Percentiles rank a stretch among this genome's conserved stretches.
Conservation (phyloP, 2,888 invertebrate species). For the Melipona beecheii region DNA sequence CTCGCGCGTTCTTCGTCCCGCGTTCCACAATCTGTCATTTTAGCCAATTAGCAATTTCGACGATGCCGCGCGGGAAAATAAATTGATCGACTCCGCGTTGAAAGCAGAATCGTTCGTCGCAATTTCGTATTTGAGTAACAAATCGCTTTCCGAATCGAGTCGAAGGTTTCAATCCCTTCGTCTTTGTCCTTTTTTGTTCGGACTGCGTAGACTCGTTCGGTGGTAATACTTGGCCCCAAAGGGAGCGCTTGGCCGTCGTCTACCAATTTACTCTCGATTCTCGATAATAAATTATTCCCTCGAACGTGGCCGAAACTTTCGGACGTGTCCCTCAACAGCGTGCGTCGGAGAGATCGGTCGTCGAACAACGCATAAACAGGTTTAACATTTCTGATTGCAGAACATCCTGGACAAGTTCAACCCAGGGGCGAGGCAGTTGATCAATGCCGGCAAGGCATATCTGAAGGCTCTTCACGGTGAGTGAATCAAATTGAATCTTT, state of each 20-base stretch:
- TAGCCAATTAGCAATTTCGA: constrained; percentile 21
- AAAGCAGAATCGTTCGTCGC: neutral
- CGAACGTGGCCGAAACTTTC: neutral
- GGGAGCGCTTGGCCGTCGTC: too few relatives aligned
- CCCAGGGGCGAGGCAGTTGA: constrained; percentile 96
- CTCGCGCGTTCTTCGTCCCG: neutral
- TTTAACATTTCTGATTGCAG: constrained; percentile 86
- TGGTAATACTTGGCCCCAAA: too few relatives aligned
- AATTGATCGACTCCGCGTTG: neutral
- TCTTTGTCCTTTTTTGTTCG: neutral
- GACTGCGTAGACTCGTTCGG: neutral
- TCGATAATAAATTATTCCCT: neutral
- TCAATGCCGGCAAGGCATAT: constrained; percentile 96
- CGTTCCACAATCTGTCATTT: neutral
- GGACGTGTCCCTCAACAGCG: too few relatives aligned
- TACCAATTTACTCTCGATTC: neutral
- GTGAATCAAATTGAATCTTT: constrained; percentile 81
- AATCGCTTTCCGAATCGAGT: neutral
- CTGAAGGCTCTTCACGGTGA: constrained; percentile 97
- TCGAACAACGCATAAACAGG: neutral
- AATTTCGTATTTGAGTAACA: neutral
- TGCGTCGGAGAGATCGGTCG: too few relatives aligned
- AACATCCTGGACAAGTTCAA: constrained; percentile 98
- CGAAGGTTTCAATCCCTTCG: neutral
- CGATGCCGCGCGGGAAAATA: neutral